phyloP scores from a whole-genome alignment of 2,113 vertebrate genomes.

The Ancistrus triradiatus region DNA sequence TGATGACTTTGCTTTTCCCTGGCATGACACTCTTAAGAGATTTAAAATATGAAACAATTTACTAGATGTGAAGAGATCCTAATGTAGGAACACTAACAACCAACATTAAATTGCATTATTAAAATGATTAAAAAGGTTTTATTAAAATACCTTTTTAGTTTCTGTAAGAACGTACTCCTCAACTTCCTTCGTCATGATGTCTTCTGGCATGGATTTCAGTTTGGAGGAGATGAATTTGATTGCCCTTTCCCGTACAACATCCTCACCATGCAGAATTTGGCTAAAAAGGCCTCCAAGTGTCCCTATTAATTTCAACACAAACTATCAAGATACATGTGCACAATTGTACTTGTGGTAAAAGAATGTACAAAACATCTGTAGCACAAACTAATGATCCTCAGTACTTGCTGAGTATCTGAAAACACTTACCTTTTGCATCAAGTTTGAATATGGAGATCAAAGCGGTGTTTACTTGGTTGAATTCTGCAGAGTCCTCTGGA shows the following conservation, averaged over 20 bases:
- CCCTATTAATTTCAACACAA: slow-evolving; percentile 60
- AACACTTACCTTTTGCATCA: slow-evolving; percentile 97
- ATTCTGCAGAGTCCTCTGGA: slow-evolving; percentile 93
- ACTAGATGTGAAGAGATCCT: too few species aligned
- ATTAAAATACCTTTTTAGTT: slow-evolving; percentile 95
- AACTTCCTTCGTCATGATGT: slow-evolving; percentile 92
- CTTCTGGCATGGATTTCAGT: slow-evolving; percentile 86
- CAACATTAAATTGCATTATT: too few species aligned
- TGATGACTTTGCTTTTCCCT: too few species aligned
- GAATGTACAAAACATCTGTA: too few species aligned
- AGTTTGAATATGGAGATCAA: slow-evolving; percentile 97
- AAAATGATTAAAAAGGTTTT: too few species aligned
- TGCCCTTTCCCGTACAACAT: slow-evolving; percentile 91
- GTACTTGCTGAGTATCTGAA: too few species aligned
- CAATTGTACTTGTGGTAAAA: too few species aligned
- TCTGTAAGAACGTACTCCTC: slow-evolving; percentile 89
- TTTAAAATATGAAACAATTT: too few species aligned
- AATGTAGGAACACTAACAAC: too few species aligned
- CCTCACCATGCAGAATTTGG: slow-evolving; percentile 95
- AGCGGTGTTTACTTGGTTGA: slow-evolving; percentile 91
- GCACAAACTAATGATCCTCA: neutral
- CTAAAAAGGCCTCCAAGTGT: slow-evolving; percentile 95
- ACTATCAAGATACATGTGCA: too few species aligned
- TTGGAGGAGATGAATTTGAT: slow-evolving; percentile 94
- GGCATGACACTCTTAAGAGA: too few species aligned